A percentile compares a stretch with the other conserved stretches of the same genome.
Evolutionary conservation across 2,797 vertebrate genomes (phyloP).

Genomic region (Echeneis naucrates): DNA sequence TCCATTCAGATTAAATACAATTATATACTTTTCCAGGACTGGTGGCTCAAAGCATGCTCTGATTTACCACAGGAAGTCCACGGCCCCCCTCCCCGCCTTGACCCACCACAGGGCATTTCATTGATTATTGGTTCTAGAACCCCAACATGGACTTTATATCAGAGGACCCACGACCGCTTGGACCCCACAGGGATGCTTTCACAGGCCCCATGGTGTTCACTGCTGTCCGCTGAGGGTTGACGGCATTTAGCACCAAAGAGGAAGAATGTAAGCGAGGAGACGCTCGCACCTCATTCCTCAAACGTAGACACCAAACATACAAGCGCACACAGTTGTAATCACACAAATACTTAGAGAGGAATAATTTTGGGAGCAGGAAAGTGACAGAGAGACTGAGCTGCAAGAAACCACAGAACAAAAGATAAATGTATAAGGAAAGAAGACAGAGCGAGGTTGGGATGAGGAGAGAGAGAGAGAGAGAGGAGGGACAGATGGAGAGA

Average conservation of each 20-base stretch:
- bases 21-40: not conserved
- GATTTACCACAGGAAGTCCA: conserved; percentile 17
- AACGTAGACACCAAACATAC: conserved; percentile 5
- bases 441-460: conserved; percentile 19
- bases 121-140: conserved; percentile 24
- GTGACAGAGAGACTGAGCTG: conserved; percentile 8
- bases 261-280: conserved; percentile 36
- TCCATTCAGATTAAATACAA: not conserved
- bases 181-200: not conserved
- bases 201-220: conserved; percentile 1
- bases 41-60: not conserved
- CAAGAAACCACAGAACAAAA: conserved; percentile 34
- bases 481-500: conserved; percentile 80
- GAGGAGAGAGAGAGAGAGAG: conserved; percentile 27
- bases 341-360: conserved; percentile 12
- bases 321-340: conserved; percentile 40
- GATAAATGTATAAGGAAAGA: conserved; percentile 39
- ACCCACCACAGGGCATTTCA: not conserved
- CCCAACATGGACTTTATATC: conserved; percentile 23
- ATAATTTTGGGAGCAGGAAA: conserved; percentile 26
- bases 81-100: not conserved
- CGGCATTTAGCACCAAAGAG: conserved; percentile 1
- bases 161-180: conserved; percentile 6
- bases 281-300: conserved; percentile 47
- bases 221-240: not conserved